Evolutionary conservation across 2,113 vertebrate genomes (phyloP), one percentile per base, ranked within the genome.

Genomic region (Ciconia boyciana): DNA sequence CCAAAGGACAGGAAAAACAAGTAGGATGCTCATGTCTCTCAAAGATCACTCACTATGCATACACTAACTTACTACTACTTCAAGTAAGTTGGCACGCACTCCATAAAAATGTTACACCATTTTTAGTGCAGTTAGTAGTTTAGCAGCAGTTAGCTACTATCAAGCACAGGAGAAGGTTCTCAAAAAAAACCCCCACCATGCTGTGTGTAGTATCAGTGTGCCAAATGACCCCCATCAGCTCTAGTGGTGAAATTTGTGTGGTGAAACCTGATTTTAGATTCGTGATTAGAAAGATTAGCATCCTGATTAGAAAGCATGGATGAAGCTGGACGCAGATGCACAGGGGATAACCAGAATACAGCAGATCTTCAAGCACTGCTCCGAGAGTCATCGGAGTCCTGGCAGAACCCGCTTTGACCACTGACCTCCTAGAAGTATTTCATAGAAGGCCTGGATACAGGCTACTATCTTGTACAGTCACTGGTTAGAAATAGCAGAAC

Each of bases 161-260:
- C 48, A 44, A 69, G n/a, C 34, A 84, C 26, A 57, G 34, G 29
- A 75, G 34, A 65, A 78, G 9, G 13, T 41, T 82, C 65, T 87
- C 54, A 51, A 11, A 31, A 75, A 43, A 22, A 6, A 1, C 1
- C 21, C 21, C 31, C 71, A 43, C 22, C 29, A n/a, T 0, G 0
- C 11, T 44, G 25, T 22, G 31, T 25, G 68, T 20, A 49, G 31
- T 4, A 4, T 41, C 39, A 49, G 74, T 13, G 21, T 14, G 31
- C 48, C n/a, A 84, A 26, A 49, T 4, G 41, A 84, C 25, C 9
- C 24, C 25, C 18, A 31, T 44, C 49, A 44, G 29, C 13, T 72
- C 20, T 32, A 32, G 24, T 17, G 41, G 52, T 36, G 8, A 36
- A 52, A 82, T 55, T 6, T 60, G 12, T 57, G 29, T 79, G 24